These are phyloP conservation scores for Palaemon carinicauda DNA, from an alignment of 1,140 invertebrate species.

Conservation along the genomic window DNA sequence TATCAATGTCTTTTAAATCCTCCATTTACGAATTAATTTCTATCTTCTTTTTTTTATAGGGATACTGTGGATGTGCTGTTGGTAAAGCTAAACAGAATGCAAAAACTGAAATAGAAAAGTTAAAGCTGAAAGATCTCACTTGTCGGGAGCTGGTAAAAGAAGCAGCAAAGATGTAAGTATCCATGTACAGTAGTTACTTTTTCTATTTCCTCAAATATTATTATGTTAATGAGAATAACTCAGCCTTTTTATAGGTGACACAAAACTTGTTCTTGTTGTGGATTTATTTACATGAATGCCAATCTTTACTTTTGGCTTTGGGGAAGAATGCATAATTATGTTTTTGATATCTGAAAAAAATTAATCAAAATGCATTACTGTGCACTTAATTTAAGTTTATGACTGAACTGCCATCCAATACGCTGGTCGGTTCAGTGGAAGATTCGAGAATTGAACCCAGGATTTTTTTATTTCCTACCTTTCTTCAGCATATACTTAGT, in stretches of 20 bases:
- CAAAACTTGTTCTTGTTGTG: no score
- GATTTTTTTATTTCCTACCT: no score
- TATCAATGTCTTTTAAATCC: background rate
- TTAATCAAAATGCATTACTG: background rate
- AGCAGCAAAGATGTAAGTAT: constrained; percentile 83
- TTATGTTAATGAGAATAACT: background rate
- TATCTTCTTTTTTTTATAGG: constrained; percentile 69
- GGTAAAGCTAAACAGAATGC: constrained; percentile 99
- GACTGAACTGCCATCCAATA: background rate
- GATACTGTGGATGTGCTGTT: constrained; percentile 94
- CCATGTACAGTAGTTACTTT: background rate
- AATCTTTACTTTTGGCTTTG: no score
- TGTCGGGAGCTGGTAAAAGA: constrained; percentile 90
- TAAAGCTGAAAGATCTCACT: constrained; percentile 86
- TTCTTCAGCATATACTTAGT: constrained; percentile 88
- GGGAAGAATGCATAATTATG: no score
- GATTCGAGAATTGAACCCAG: no score
- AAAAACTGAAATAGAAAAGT: constrained; percentile 99
- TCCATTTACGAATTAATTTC: background rate
- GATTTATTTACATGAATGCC: no score
- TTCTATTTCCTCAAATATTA: background rate
- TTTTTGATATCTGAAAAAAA: background rate
- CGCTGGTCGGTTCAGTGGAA: background rate
- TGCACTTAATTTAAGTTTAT: background rate
- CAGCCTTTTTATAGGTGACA: no score